Percentiles rank a stretch among this genome's conserved stretches.
Evolutionary conservation across 2,888 invertebrate species (phyloP).

Genomic region (Andrena hattorfiana): DNA sequence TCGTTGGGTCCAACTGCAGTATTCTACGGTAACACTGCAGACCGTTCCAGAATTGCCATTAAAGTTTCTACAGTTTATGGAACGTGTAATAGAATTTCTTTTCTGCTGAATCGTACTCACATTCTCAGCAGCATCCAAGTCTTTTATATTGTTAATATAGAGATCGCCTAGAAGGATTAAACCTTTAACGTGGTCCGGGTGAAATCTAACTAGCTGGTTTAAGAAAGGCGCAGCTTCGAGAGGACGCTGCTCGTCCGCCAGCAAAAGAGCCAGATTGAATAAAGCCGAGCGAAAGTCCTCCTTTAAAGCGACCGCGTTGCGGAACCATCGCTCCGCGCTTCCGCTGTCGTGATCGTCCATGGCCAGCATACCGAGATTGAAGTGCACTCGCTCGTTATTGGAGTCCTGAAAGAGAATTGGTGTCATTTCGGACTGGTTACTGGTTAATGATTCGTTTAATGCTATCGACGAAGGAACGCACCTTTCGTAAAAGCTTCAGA

Average conservation of each 20-base stretch:
- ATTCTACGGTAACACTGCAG: conserved; percentile 95
- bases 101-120: conserved; percentile 86
- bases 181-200: conserved; percentile 97
- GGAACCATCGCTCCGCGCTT: conserved; percentile 96
- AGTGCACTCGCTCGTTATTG: conserved; percentile 96
- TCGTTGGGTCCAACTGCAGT: conserved; percentile 93
- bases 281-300: conserved; percentile 96
- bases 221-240: conserved; percentile 96
- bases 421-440: not conserved
- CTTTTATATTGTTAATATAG: conserved; percentile 97
- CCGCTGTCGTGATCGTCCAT: conserved; percentile 97
- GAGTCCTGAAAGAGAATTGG: conserved; percentile 85
- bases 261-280: conserved; percentile 95
- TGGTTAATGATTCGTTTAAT: not conserved
- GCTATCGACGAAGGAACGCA: conserved; percentile 74
- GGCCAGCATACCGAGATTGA: conserved; percentile 98
- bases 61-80: not conserved
- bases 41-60: conserved; percentile 58
- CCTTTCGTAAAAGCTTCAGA: conserved; percentile 92
- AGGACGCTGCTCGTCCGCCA: conserved; percentile 95
- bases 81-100: not conserved
- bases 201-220: conserved; percentile 94
- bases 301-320: conserved; percentile 94
- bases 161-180: conserved; percentile 97
- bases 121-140: conserved; percentile 96